Conservation (phyloP, 2,797 vertebrate species). For the Pelochelys cantorii region DNA sequence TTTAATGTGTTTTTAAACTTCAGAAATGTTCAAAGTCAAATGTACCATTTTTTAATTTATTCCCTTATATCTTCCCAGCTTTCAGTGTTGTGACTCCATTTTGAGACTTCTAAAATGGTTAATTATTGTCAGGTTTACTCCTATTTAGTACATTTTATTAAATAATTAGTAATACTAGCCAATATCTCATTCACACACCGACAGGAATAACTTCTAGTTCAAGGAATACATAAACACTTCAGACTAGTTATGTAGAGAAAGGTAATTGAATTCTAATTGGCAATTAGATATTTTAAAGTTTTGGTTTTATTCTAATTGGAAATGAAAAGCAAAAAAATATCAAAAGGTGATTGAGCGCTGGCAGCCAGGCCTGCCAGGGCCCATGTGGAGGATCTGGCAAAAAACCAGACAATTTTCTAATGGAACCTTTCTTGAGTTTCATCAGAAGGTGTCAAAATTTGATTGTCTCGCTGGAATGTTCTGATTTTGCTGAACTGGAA, state of each 20-base stretch:
- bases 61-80: constrained; percentile 9
- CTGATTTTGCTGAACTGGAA: fast-evolving
- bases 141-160: constrained; percentile 27
- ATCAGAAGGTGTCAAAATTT: background rate
- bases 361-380: background rate
- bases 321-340: background rate
- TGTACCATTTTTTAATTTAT: constrained; percentile 51
- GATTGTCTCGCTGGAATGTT: background rate
- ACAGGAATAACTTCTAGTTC: background rate
- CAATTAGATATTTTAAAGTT: background rate
- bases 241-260: background rate
- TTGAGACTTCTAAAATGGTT: constrained; percentile 16
- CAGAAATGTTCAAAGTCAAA: constrained; percentile 38
- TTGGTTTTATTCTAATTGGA: background rate
- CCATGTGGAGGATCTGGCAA: background rate
- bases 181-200: background rate
- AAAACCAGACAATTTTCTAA: background rate
- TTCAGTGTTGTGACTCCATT: constrained; percentile 3
- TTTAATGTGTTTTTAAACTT: constrained; percentile 67
- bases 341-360: background rate
- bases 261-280: fast-evolving
- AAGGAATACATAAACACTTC: background rate
- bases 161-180: constrained; percentile 17
- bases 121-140: constrained; percentile 10
- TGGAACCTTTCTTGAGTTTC: background rate